Base-by-base conservation (phyloP, 2,888 invertebrate species). In the Bruchidius siliquastri region DNA sequence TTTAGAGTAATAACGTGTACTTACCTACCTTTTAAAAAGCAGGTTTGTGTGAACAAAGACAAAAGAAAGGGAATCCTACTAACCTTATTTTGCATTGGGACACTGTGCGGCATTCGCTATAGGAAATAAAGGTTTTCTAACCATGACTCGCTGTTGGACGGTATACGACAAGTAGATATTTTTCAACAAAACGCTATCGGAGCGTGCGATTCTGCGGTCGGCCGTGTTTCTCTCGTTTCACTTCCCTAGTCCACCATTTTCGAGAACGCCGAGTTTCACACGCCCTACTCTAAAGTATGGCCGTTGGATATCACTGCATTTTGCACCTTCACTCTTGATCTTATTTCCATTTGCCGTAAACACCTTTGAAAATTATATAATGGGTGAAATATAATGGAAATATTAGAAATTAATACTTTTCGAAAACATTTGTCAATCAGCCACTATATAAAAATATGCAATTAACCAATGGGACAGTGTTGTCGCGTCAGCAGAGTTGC, bases 361-460 rank as follows among this genome's bases (percentile, higher is more conserved):
- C 32, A 73, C 30, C 30, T 71, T 67, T 71, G 67, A 75, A 69
- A 21, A 68, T 74, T 75, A 74, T 74, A n/a, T n/a, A n/a, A 71
- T 72, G 32, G 26, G 26, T 74, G 73, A 76, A 73, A 71, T 6
- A 18, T 73, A 76, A 76, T 77, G 74, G 67, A 32, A 76, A 79
- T 80, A 76, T 75, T 72, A 77, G 76, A 80, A 82, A 82, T 83
- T 82, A 82, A 76, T 77, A 79, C 83, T 81, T 80, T 82, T 85
- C 84, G 84, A 85, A 85, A 84, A 84, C 83, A 83, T 77, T 80
- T 78, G 78, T 76, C 74, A 83, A 79, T 84, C 83, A 84, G 85
- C 84, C 83, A 84, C 83, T 82, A 82, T 80, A 77, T 22, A 70
- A 79, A 79, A 77, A 79, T 80, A 80, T 75, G 75, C 81, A 80